Evolutionary conservation across 2,113 vertebrate species (phyloP), one percentile per base, ranked within the genome.

Genomic region (Grallaria varia): DNA sequence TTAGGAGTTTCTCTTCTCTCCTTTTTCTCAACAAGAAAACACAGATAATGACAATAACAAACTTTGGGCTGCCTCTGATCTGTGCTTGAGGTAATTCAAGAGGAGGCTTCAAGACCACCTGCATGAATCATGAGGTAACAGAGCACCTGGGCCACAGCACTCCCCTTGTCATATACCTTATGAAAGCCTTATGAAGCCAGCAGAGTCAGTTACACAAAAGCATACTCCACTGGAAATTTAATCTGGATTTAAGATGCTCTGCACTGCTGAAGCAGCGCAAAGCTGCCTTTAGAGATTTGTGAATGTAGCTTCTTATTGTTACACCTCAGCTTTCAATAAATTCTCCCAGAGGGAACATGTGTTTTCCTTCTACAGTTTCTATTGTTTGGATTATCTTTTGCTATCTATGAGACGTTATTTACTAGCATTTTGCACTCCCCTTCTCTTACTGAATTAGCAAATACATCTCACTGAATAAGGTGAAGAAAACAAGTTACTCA

Each of bases 231-330:
- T 56, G 50, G 88, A 88, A 92, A 92, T 86, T 92, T 94, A 94
- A 94, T 87, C 59, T 92, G 87, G 72, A 91, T 94, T 96, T 95
- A 81, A 93, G 67, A 50, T 75, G 64, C 64, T 90, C 47, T 84
- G 88, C 85, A 60, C 52, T 90, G 76, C 90, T 94, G 90, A 87
- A 96, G 83, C 83, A 96, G 76, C 4, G 5, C 83, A 96, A 95
- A 96, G 52, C 85, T 93, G 68, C 53, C 85, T 88, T 93, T 49
- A 85, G 76, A 96, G 82, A 94, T 84, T 75, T 88, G 72, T 74
- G 60, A 93, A 67, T 18, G n/a, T 45, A 88, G 55, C 59, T 87
- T 79, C 84, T 85, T 77, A 63, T 67, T 93, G 67, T 84, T 90
- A 90, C 59, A 89, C 74, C 68, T 91, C 62, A 8, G 87, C 62